phyloP scores from a whole-genome alignment of 2,113 vertebrate genomes.

The Psilopsiagon aymara region DNA sequence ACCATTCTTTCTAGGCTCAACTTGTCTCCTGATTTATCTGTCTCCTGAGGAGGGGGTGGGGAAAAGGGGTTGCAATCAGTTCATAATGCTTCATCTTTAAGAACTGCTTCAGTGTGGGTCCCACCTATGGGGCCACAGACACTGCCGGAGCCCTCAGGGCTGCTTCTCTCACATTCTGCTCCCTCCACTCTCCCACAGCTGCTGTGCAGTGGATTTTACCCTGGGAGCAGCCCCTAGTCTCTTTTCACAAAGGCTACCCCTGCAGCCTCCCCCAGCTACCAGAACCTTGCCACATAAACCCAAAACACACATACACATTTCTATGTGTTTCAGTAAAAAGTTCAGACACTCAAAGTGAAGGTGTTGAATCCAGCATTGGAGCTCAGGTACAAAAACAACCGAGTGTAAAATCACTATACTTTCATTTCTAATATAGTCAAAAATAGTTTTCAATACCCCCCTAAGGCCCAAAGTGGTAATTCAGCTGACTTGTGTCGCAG shows the following conservation, averaged over 20 bases:
- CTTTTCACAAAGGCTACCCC: neutral
- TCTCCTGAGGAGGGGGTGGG: too few relatives aligned
- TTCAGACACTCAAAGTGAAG: neutral
- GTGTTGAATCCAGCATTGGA: neutral
- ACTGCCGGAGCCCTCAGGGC: neutral
- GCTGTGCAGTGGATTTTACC: neutral
- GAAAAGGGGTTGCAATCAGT: neutral
- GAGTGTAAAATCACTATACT: neutral
- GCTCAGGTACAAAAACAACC: neutral
- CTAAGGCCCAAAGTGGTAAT: neutral
- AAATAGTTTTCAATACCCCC: neutral
- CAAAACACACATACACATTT: neutral
- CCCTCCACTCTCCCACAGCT: neutral
- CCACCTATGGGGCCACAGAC: neutral
- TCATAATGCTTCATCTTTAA: neutral
- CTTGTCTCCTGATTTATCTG: neutral
- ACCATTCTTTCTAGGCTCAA: neutral
- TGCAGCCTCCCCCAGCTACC: fast-evolving
- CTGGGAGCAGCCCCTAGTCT: neutral
- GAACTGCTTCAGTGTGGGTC: fast-evolving
- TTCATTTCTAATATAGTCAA: neutral
- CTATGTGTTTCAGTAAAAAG: neutral
- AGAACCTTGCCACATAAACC: neutral
- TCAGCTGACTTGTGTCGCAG: fast-evolving
- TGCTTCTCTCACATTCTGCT: neutral